A percentile compares a stretch with the other conserved stretches of the same genome.
phyloP scores from a whole-genome alignment of 2,888 invertebrate genomes.

The Drosophila monieri region DNA sequence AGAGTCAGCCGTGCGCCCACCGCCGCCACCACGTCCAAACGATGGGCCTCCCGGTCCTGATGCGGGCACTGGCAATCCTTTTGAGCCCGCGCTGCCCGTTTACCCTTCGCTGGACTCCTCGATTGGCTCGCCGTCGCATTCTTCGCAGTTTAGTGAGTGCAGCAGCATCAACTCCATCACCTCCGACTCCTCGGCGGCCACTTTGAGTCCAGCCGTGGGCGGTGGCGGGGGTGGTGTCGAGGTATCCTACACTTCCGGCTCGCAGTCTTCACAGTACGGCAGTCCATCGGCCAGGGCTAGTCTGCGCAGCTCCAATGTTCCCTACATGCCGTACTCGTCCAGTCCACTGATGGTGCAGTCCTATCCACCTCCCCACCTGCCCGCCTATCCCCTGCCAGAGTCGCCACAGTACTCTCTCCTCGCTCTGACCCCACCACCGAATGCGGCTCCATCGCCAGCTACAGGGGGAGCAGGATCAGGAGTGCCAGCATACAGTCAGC shows the following conservation, averaged over 20 bases:
- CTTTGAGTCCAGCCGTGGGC: slow-evolving; percentile 81
- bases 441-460: slow-evolving; percentile 16
- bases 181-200: slow-evolving; percentile 81
- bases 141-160: slow-evolving; percentile 81
- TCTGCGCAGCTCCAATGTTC: slow-evolving; percentile 72
- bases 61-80: slow-evolving; percentile 73
- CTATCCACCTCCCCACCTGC: slow-evolving; percentile 81
- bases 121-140: slow-evolving; percentile 81
- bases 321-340: slow-evolving; percentile 81
- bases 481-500: slow-evolving; percentile 58
- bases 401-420: slow-evolving; percentile 76
- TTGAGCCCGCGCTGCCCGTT: slow-evolving; percentile 64
- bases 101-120: slow-evolving; percentile 77
- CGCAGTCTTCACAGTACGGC: slow-evolving; percentile 76
- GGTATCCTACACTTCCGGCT: slow-evolving; percentile 71
- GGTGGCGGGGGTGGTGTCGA: slow-evolving; percentile 51
- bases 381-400: slow-evolving; percentile 69
- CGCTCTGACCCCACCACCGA: slow-evolving; percentile 51
- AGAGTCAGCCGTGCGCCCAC: slow-evolving; percentile 52
- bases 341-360: slow-evolving; percentile 82
- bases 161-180: slow-evolving; percentile 82
- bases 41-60: slow-evolving; percentile 58
- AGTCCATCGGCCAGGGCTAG: slow-evolving; percentile 77
- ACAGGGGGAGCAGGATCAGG: background rate
- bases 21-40: slow-evolving; percentile 60